A percentile compares a stretch with the other conserved stretches of the same genome.
Evolutionary conservation across 2,797 vertebrate genomes (phyloP).

Genomic region (Pelodytes ibericus): DNA sequence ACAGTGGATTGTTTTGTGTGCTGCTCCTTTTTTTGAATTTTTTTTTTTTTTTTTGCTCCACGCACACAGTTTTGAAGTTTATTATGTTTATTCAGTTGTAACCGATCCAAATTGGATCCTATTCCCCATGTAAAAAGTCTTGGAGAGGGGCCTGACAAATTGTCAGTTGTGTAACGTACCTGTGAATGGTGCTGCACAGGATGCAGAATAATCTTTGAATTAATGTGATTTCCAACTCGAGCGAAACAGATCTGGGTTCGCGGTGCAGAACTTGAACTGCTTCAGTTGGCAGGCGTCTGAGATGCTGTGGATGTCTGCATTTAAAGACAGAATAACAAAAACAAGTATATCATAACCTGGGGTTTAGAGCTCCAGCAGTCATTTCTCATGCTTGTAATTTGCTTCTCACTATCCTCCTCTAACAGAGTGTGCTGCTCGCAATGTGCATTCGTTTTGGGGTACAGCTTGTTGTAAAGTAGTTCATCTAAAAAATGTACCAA

Average conservation of each 20-base stretch:
- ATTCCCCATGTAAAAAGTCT: constrained; percentile 60
- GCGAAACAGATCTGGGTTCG: constrained; percentile 65
- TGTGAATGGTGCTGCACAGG: constrained; percentile 64
- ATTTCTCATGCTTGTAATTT: constrained; percentile 10
- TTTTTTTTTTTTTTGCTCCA: constrained; percentile 62
- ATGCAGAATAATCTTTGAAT: constrained; percentile 66
- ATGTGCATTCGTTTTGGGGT: too few species aligned
- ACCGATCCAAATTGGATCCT: constrained; percentile 65
- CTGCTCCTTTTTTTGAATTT: constrained; percentile 6
- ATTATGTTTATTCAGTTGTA: constrained; percentile 61
- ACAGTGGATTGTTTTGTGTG: neutral
- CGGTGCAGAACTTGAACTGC: constrained; percentile 63
- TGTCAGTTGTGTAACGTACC: constrained; percentile 63
- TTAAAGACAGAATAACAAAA: constrained; percentile 63
- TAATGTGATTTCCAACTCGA: constrained; percentile 67
- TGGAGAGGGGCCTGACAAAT: constrained; percentile 66
- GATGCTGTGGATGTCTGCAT: constrained; percentile 59
- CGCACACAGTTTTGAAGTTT: constrained; percentile 58
- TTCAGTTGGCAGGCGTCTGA: constrained; percentile 59
- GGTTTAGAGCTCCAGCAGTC: constrained; percentile 33
- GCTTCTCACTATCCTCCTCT: neutral
- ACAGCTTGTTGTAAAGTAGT: too few species aligned
- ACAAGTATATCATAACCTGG: constrained; percentile 59
- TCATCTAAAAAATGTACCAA: too few species aligned
- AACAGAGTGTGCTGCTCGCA: neutral